phyloP scores from a whole-genome alignment of 2,113 vertebrate genomes.

The Hippocampus guttulatus region DNA sequence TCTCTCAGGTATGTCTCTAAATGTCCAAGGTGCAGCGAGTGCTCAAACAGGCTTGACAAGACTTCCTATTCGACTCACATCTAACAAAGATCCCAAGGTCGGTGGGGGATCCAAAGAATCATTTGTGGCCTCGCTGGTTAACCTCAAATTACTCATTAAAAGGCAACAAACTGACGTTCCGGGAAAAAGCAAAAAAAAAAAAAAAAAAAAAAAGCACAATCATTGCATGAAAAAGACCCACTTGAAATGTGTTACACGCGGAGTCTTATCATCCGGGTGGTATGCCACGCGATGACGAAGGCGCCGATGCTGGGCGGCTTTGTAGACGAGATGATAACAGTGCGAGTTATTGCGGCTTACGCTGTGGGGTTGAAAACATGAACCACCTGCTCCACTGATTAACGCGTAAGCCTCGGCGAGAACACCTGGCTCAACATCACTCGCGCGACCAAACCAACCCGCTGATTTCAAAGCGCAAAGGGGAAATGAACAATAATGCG shows the following conservation, averaged over 20 bases:
- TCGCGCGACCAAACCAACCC: background rate
- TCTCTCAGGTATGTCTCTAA: background rate
- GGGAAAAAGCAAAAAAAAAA: background rate
- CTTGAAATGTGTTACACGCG: constrained; percentile 21
- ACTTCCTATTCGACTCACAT: constrained; percentile 16
- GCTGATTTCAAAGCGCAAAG: background rate
- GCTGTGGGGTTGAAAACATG: constrained; percentile 54
- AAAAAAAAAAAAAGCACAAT: background rate
- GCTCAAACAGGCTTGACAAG: constrained; percentile 34
- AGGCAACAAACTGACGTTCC: background rate
- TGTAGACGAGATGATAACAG: constrained; percentile 49
- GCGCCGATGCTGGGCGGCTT: constrained; percentile 25
- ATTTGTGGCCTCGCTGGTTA: background rate
- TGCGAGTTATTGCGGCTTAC: constrained; percentile 63
- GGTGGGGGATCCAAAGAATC: constrained; percentile 1
- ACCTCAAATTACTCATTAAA: background rate
- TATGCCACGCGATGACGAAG: constrained; percentile 13
- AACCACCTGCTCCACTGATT: constrained; percentile 66
- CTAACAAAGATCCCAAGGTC: constrained; percentile 5
- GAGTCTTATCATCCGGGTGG: constrained; percentile 16
- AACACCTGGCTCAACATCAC: constrained; percentile 33
- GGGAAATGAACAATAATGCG: background rate
- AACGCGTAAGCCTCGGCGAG: constrained; percentile 40
- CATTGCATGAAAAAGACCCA: constrained; percentile 16
- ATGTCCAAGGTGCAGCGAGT: constrained; percentile 27